Evolutionary conservation across 1,140 invertebrate species (phyloP).

Genomic region (Leptinotarsa lineolata): DNA sequence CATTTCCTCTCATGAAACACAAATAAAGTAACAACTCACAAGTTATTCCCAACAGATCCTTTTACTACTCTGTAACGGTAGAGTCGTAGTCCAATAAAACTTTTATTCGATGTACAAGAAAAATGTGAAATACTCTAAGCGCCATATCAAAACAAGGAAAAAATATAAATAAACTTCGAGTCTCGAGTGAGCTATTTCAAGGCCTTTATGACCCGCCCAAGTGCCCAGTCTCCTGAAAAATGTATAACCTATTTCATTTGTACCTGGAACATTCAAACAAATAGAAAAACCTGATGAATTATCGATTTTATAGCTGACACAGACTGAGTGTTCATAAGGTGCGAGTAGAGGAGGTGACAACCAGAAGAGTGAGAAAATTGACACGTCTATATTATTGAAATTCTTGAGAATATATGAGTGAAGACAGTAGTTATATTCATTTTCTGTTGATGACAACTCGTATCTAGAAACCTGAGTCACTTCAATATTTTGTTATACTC

Average conservation of each 20-base stretch:
- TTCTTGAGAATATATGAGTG: too few relatives aligned
- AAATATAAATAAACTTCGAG: constrained; percentile 21
- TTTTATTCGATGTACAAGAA: constrained; percentile 23
- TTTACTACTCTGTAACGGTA: constrained; percentile 7
- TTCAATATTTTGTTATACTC: too few relatives aligned
- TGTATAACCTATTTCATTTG: constrained; percentile 20
- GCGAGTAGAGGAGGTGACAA: too few relatives aligned
- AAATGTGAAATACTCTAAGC: constrained; percentile 22
- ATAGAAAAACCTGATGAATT: background rate
- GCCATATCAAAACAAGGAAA: constrained; percentile 22
- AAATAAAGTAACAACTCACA: background rate
- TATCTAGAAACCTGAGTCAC: too few relatives aligned
- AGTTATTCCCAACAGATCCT: background rate
- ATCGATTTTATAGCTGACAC: constrained; percentile 6
- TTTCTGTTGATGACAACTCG: too few relatives aligned
- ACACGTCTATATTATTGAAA: too few relatives aligned
- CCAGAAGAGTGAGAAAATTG: too few relatives aligned
- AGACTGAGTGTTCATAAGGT: background rate
- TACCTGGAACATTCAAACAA: constrained; percentile 9
- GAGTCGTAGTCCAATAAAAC: constrained; percentile 18
- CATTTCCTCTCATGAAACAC: background rate
- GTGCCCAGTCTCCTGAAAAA: constrained; percentile 14
- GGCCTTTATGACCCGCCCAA: constrained; percentile 11
- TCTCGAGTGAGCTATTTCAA: constrained; percentile 16
- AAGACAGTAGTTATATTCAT: too few relatives aligned